Evolutionary conservation across 2,797 vertebrate genomes (phyloP), one percentile per base, ranked within the genome.

Genomic region (Gastrophryne carolinensis): DNA sequence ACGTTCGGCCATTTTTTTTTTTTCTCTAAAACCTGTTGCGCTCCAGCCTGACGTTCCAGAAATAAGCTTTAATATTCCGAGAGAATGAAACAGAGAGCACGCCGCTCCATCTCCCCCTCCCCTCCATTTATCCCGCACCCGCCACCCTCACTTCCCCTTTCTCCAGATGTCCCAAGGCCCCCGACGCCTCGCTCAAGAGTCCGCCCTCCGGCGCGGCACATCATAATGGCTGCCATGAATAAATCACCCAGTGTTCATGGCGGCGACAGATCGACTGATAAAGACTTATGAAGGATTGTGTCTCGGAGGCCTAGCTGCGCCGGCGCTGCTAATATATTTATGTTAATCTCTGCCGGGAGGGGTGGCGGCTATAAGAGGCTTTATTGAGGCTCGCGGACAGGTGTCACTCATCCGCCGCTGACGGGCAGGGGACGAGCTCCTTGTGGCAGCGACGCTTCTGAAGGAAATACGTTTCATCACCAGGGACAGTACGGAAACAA

Each of bases 231-330:
- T 17, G 47, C 52, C 61, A 73, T 64, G 44, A 70, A 70, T 70
- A 70, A 63, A 73, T 64, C 47, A 57, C 32, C 19, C 41, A 65
- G 26, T 57, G 72, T 60, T 73, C 70, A 73, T 73, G n/a, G 17
- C 49, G 6, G 34, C 35, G 19, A 29, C 50, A 74, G 72, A 65
- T 73, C 56, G 47, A 56, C 34, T 13, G 60, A 64, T 73, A 73
- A 72, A 61, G 47, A 37, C 24, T 63, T 65, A 56, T 73, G 71
- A 73, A 73, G 71, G 34, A 44, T 23, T 41, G 35, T 56, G 24
- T 73, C 71, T 64, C 34, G 26, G 11, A 54, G 60, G 71, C 71
- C 35, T 32, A 19, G n/a, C 50, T 56, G 13, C 15, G n/a, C 30
- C n/a, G 30, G 30, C 26, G 12, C 19, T 65, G n/a, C 35, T 64